A percentile compares a stretch with the other conserved stretches of the same genome.
Evolutionary conservation across 2,888 invertebrate genomes (phyloP).

Genomic region (Lamellibrachia satsuma): DNA sequence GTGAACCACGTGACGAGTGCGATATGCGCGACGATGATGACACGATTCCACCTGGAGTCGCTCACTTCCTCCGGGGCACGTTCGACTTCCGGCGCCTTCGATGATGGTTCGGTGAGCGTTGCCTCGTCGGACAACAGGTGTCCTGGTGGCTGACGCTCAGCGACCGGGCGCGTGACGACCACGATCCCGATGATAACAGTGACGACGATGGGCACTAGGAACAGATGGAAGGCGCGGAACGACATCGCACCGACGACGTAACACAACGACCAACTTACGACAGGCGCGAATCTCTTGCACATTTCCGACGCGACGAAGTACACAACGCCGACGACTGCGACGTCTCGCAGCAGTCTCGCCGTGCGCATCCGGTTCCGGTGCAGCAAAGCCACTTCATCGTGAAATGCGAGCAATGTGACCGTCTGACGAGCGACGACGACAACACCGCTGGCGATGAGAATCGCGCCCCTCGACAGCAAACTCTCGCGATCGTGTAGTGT

Average conservation of each 20-base stretch:
- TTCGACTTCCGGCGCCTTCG: neutral
- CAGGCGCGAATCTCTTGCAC: neutral
- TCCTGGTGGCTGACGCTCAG: neutral
- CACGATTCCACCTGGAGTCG: neutral
- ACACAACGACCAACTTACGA: neutral
- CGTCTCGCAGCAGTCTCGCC: neutral
- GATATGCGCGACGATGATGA: neutral
- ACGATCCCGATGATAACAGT: neutral
- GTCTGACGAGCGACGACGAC: neutral
- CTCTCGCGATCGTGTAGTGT: neutral
- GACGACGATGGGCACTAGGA: neutral
- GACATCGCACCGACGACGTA: neutral
- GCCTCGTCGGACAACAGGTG: neutral
- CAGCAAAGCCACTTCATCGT: neutral
- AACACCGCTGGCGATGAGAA: neutral
- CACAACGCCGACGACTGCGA: neutral
- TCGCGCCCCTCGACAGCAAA: neutral
- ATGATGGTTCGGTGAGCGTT: neutral
- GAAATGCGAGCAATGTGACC: neutral
- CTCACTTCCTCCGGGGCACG: neutral
- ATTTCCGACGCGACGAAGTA: neutral
- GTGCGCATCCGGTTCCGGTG: neutral
- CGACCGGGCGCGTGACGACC: neutral
- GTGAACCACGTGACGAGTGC: neutral
- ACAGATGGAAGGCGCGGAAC: neutral